Conservation (phyloP, 2,888 invertebrate genomes). For the Meandrusa payeni region DNA sequence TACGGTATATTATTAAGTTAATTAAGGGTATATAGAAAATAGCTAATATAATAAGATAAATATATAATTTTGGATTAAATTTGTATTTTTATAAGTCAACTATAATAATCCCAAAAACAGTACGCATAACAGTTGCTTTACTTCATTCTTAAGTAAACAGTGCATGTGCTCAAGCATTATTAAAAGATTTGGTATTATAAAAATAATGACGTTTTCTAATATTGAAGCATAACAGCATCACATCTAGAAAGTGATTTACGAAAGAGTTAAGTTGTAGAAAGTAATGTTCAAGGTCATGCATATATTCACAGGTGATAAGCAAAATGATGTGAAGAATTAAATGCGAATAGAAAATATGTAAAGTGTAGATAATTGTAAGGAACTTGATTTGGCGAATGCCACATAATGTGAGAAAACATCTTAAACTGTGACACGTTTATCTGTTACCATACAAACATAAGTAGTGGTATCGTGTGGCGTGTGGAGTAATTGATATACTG, state of each 20-base stretch:
- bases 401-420: constrained; percentile 67
- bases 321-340: not conserved
- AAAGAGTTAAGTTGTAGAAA: not conserved
- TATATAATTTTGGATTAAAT: constrained; percentile 50
- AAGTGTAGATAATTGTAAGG: constrained; percentile 27
- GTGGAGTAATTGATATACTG: constrained; percentile 57
- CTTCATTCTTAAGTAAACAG: constrained; percentile 51
- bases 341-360: constrained; percentile 6
- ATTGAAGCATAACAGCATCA: constrained; percentile 52
- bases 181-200: constrained; percentile 41
- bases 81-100: constrained; percentile 45
- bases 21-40: constrained; percentile 60
- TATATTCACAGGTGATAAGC: constrained; percentile 5
- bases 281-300: constrained; percentile 13
- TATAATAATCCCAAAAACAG: constrained; percentile 56
- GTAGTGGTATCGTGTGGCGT: constrained; percentile 51
- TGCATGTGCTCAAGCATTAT: constrained; percentile 69
- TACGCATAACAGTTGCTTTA: constrained; percentile 77
- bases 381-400: constrained; percentile 27
- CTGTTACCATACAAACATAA: constrained; percentile 33
- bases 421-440: constrained; percentile 50
- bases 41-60: constrained; percentile 55
- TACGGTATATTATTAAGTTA: constrained; percentile 58
- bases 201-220: constrained; percentile 39
- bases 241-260: constrained; percentile 25